Conservation (phyloP, 2,797 vertebrate genomes). For the Arctocebus calabarensis region DNA sequence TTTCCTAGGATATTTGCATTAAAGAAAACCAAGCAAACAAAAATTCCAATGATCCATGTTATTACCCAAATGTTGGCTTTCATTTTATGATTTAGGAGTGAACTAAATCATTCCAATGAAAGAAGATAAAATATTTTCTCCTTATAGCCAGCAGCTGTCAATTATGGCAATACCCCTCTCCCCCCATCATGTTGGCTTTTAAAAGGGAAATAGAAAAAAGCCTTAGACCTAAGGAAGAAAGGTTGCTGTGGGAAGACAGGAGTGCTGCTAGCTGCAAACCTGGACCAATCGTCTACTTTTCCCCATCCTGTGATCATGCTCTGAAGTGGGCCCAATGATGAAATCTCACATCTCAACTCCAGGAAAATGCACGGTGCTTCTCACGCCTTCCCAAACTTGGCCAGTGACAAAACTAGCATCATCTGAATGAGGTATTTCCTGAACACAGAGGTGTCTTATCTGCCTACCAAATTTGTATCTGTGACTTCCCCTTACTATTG, state of each 20-base stretch:
- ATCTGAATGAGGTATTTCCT: not conserved
- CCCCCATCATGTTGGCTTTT: not conserved
- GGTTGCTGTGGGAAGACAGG: not conserved
- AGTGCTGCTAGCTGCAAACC: not conserved
- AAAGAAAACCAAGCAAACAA: not conserved
- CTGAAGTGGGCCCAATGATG: no score
- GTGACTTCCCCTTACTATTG: not conserved
- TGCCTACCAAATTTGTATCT: not conserved
- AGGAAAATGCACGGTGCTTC: no score
- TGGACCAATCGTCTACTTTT: not conserved
- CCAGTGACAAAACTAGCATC: no score
- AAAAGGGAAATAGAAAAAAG: not conserved
- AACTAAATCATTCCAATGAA: slow-evolving; percentile 15
- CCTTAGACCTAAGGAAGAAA: not conserved
- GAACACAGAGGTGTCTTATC: not conserved
- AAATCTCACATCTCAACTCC: not conserved
- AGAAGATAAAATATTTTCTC: not conserved
- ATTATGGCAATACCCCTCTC: not conserved
- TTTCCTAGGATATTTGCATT: not conserved
- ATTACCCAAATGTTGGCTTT: not conserved
- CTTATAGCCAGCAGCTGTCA: not conserved
- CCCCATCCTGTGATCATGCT: rapidly evolving
- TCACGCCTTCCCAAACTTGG: not conserved
- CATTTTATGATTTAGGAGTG: not conserved
- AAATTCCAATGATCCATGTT: not conserved